Evolutionary conservation across 2,888 invertebrate genomes (phyloP), one percentile per base, ranked within the genome.

Genomic region (Andrena minutula): DNA sequence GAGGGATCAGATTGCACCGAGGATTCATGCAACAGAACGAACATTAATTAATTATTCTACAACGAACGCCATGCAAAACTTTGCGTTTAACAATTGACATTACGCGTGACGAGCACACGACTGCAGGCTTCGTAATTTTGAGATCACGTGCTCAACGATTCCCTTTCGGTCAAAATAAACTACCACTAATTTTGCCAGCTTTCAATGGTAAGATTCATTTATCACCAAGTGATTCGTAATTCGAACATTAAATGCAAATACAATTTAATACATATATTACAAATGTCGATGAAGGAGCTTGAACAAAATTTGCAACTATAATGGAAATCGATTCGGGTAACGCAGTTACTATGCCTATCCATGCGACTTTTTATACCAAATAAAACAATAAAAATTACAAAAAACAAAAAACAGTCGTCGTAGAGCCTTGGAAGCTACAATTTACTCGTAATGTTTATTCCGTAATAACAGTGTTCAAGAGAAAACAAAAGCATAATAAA

Each of bases 1-100:
- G 16, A n/a, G 65, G 60, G 58, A 87, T 88, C 83, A 77, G 80
- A 90, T 91, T 89, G 89, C 91, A 91, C 85, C 89, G 84, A 88
- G 88, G 73, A 41, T 61, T 79, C 75, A 73, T 63, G 77, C 70
- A 81, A 70, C 65, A 28, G 47, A 70, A 71, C 49, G 35, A 51
- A 49, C 49, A 71, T 64, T 64, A 60, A 71, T 64, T 64, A 60
- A 47, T 47, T 35, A 20, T 41, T 70, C 10, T 56, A 56, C 41
- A 60, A 61, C 47, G 66, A 63, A 69, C 68, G 69, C 69, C 7
- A 5, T 47, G 51, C 41, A 47, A 56, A 3, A 75, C 32, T 71
- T 71, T 32, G 7, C 23, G 75, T 61, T 77, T 60, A 86, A 83
- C 76, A 68, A 82, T 79, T 73, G 76, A 41, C 30, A 41, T 58